Evolutionary conservation across 1,140 invertebrate species (phyloP).

Genomic region (Fopius arisanus): DNA sequence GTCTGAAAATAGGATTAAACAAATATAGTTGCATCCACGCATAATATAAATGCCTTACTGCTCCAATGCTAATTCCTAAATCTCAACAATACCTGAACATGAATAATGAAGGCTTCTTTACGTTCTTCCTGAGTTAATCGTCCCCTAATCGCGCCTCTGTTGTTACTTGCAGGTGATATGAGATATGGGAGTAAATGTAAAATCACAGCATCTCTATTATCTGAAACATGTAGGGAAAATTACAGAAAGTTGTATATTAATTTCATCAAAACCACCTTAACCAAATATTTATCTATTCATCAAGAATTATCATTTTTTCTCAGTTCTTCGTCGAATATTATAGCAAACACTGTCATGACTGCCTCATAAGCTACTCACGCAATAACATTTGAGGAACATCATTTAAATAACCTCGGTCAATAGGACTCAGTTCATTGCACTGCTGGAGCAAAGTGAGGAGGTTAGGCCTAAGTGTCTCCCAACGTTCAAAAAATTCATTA

Average conservation of each 20-base stretch:
- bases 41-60: too few relatives aligned
- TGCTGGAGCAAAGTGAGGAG: not conserved
- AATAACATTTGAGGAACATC: not conserved
- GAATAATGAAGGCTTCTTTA: not conserved
- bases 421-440: not conserved
- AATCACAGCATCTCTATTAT: not conserved
- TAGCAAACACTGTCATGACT: not conserved
- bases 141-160: not conserved
- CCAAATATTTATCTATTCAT: too few relatives aligned
- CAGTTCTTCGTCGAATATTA: not conserved
- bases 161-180: not conserved
- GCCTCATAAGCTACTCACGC: not conserved
- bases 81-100: not conserved
- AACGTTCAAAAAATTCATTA: not conserved
- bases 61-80: not conserved
- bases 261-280: too few relatives aligned
- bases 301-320: not conserved
- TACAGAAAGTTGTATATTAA: too few relatives aligned
- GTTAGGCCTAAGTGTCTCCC: not conserved
- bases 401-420: not conserved
- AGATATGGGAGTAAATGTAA: not conserved
- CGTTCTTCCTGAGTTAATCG: not conserved
- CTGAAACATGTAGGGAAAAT: not conserved
- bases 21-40: too few relatives aligned
- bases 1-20: too few relatives aligned